Base-by-base conservation (phyloP, 2,888 invertebrate genomes). In the Synanthedon formicaeformis region DNA sequence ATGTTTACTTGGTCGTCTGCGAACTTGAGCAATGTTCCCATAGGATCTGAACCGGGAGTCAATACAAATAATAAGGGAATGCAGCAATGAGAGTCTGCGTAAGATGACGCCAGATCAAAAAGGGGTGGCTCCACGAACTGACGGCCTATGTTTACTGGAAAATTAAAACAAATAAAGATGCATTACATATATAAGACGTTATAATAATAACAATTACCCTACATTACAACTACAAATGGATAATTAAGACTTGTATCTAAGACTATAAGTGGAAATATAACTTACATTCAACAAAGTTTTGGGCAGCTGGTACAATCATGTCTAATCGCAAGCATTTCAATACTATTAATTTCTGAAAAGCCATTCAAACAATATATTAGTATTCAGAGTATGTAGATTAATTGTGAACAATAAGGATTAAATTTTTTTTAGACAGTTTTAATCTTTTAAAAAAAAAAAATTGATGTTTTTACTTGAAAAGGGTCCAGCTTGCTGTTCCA, bases 1-100 rank as follows among this genome's bases (percentile, higher is more conserved):
- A 40, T 40, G 56, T 34, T 27, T 64, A 88, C 90, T 85, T 95
- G 95, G 73, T 96, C 96, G 58, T 97, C 96, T 18, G 97, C 96
- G 79, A 97, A 97, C 77, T 96, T 96, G 2, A 97, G 88, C 41
- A 98, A 78, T 1, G 95, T 91, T 23, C 94, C 95, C 67, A 96
- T 96, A 0, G 98, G 98, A 88, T 98, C 98, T 0, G 96, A 94
- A 3, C 97, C 97, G 0, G 97, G 96, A 0, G 97, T 96, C 56
- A 98, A 81, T 27, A 98, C 92, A 69, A 98, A 97, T 64, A 98
- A 93, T 55, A 98, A 78, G 0, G 98, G 98, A n/a, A 95, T 92
- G 66, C 92, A 92, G 69, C 92, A 93, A 65, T 94, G 93, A 0
- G 97, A 97, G 71, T 97, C 97, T 0, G 88, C 83, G 72, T 93